Evolutionary conservation across 2,797 vertebrate species (phyloP).

Genomic region (Cossypha niveicapilla): DNA sequence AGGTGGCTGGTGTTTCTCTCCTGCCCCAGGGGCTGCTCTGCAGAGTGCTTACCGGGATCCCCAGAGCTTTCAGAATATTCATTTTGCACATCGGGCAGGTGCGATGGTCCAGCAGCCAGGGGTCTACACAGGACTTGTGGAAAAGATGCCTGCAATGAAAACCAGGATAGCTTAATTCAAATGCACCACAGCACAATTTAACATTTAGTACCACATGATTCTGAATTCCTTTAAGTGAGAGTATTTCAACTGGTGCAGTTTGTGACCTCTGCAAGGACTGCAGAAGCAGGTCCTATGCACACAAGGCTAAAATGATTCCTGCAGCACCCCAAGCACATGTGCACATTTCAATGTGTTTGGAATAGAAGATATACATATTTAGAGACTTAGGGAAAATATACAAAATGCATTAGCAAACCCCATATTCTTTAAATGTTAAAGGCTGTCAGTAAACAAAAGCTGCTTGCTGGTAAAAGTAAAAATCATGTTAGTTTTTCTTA

Average conservation of each 20-base stretch:
- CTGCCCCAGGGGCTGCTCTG: not conserved
- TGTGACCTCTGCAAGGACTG: not conserved
- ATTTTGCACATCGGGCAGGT: conserved; percentile 99
- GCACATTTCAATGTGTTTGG: not conserved
- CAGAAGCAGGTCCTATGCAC: not conserved
- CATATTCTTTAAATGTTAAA: not conserved
- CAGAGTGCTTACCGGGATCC: conserved; percentile 85
- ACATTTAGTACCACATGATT: not conserved
- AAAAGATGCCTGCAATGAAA: conserved; percentile 90
- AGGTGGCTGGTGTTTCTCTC: not conserved
- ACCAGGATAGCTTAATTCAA: conserved; percentile 61
- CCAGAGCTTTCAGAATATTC: conserved; percentile 99
- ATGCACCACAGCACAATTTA: not conserved
- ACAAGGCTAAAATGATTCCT: not conserved
- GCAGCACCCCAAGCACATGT: not conserved
- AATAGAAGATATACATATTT: not conserved
- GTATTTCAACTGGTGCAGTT: not conserved
- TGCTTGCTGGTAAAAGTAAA: not conserved
- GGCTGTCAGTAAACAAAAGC: not conserved
- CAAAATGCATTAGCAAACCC: not conserved
- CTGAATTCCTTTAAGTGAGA: not conserved
- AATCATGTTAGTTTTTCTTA: not conserved
- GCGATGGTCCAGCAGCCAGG: conserved; percentile 96
- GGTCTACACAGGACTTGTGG: conserved; percentile 98
- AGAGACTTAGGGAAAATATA: not conserved